Percentiles rank a stretch among this genome's conserved stretches.
phyloP scores from a whole-genome alignment of 2,888 invertebrate species.

The Melanargia galathea region DNA sequence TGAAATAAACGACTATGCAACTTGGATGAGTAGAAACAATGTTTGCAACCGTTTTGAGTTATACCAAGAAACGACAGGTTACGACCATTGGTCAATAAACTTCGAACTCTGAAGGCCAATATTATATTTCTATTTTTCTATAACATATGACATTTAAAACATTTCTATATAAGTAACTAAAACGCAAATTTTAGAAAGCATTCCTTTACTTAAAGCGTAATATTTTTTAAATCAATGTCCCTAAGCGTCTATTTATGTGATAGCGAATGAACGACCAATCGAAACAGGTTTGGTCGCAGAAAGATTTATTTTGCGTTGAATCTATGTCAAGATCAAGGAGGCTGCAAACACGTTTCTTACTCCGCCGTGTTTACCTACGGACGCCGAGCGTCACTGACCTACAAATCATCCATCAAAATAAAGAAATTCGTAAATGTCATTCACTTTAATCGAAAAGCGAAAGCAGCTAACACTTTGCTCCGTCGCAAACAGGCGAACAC shows the following conservation, averaged over 20 bases:
- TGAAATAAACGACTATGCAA: slow-evolving; percentile 6
- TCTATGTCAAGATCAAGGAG: slow-evolving; percentile 80
- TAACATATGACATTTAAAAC: too few relatives aligned
- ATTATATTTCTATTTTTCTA: too few relatives aligned
- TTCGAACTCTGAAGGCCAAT: too few relatives aligned
- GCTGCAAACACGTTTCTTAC: slow-evolving; percentile 64
- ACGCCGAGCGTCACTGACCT: slow-evolving; percentile 60
- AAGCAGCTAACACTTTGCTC: slow-evolving; percentile 19
- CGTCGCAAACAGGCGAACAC: slow-evolving; percentile 20
- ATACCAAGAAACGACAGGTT: not conserved
- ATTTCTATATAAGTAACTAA: not conserved
- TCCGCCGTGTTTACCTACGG: slow-evolving; percentile 60
- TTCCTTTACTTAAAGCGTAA: slow-evolving; percentile 2
- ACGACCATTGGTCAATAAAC: not conserved
- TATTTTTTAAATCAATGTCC: slow-evolving; percentile 5
- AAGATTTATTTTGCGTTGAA: slow-evolving; percentile 69
- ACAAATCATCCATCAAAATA: slow-evolving; percentile 55
- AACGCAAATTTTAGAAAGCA: not conserved
- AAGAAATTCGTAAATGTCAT: slow-evolving; percentile 35
- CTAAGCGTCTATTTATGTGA: slow-evolving; percentile 36
- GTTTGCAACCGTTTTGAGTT: not conserved
- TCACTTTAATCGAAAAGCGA: slow-evolving; percentile 41
- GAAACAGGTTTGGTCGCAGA: slow-evolving; percentile 67
- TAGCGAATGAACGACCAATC: slow-evolving; percentile 53
- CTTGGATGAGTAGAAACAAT: slow-evolving; percentile 2